A percentile compares a stretch with the other conserved stretches of the same genome.
Evolutionary conservation across 2,888 invertebrate genomes (phyloP).

Genomic region (Acanthosoma haemorrhoidale): DNA sequence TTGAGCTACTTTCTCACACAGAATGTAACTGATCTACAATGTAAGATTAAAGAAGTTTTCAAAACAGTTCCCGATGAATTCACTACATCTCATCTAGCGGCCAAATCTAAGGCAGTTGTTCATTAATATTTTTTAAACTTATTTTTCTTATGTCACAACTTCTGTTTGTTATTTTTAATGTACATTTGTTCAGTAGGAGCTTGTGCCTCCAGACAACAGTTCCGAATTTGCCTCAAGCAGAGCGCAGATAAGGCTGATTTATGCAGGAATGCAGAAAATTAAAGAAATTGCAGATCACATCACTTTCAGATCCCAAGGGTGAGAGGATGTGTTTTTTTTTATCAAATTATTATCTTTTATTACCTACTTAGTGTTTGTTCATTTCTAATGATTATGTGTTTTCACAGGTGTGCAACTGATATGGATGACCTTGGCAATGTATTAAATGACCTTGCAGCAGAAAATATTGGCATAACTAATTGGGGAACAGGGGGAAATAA

Average conservation of each 20-base stretch:
- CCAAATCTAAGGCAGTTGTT: slow-evolving; percentile 50
- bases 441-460: slow-evolving; percentile 50
- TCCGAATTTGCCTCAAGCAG: slow-evolving; percentile 54
- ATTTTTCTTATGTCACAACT: neutral
- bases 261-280: slow-evolving; percentile 52
- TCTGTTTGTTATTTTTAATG: neutral
- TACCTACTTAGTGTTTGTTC: neutral
- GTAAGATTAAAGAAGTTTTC: slow-evolving; percentile 55
- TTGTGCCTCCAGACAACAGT: slow-evolving; percentile 53
- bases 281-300: slow-evolving; percentile 53
- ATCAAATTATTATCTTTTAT: slow-evolving; percentile 29
- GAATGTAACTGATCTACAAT: slow-evolving; percentile 54
- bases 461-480: slow-evolving; percentile 46
- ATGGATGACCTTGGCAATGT: slow-evolving; percentile 54
- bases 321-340: slow-evolving; percentile 36
- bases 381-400: neutral
- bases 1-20: slow-evolving; percentile 60
- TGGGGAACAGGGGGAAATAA: slow-evolving; percentile 49
- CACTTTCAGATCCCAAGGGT: slow-evolving; percentile 47
- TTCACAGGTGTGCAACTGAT: slow-evolving; percentile 48
- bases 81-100: slow-evolving; percentile 56
- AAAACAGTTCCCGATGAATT: slow-evolving; percentile 56
- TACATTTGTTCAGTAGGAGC: slow-evolving; percentile 45
- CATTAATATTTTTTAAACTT: neutral
- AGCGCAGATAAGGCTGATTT: slow-evolving; percentile 53